Base-by-base conservation (phyloP, 2,888 invertebrate species). In the Thymelicus sylvestris region DNA sequence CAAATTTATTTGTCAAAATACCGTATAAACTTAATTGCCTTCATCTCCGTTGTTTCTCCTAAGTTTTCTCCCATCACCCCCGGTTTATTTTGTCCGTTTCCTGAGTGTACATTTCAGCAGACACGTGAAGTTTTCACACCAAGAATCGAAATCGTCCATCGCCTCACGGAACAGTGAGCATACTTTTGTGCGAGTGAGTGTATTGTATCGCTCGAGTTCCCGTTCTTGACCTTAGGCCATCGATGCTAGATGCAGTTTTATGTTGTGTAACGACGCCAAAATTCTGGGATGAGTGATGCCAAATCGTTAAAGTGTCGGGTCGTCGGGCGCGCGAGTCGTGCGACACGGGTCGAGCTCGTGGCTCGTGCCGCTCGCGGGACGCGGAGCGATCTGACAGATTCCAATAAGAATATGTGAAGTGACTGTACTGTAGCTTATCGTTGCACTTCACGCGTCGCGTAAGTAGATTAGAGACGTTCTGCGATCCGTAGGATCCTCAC, bases 181-280 rank as follows among this genome's bases (percentile, higher is more conserved):
- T 75, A 74, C 76, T 75, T 73, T 66, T 72, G 74, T 73, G 72
- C 74, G 73, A 78, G 84, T 87, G 81, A 85, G 86, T 86, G 81
- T 84, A 80, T 86, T 75, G 81, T 82, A 81, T 83, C 41, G 72
- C 80, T 83, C 82, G 83, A 72, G 74, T 78, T 79, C 74, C 75
- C 86, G 86, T 86, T 90, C 88, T 88, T 91, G 92, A 93, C 92
- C 92, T 90, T 91, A 92, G 80, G 86, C 84, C 85, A 86, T 85
- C 85, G 81, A 84, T 83, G 81, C 80, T 79, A 80, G 81, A 83
- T 88, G 87, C 80, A 80, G 73, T 86, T 87, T 83, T 85, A 85
- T 83, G 90, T 93, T 93, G 93, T 93, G 91, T 92, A 92, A 93
- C 88, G 86, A 90, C 88, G 91, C 91, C 90, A 92, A 89, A 87